Percentiles rank a stretch among this genome's conserved stretches.
These are phyloP conservation scores for Drosophila niveifrons DNA, from an alignment of 2,888 invertebrate genomes.

Conservation along the genomic window DNA sequence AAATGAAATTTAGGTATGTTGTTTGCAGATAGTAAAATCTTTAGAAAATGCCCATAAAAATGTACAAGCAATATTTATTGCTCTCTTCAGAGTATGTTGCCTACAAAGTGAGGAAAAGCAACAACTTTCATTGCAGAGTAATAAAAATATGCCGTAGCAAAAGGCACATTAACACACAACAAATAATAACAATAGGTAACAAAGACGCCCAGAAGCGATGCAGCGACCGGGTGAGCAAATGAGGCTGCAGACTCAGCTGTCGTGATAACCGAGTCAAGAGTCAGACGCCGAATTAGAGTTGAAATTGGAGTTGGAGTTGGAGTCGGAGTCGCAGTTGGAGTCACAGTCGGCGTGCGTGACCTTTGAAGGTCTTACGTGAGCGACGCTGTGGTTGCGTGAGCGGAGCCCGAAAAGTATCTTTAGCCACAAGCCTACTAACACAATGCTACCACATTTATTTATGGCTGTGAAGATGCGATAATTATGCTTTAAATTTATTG, in stretches of 20 bases:
- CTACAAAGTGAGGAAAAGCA: not conserved
- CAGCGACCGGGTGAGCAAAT: slow-evolving; percentile 41
- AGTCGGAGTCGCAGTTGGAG: slow-evolving; percentile 10
- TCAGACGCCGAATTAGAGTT: slow-evolving; percentile 14
- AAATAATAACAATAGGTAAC: slow-evolving; percentile 28
- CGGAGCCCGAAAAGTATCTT: slow-evolving; percentile 26
- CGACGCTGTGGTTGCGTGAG: slow-evolving; percentile 59
- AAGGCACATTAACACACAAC: not conserved
- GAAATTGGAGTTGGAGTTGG: not conserved
- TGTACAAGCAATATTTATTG: not conserved
- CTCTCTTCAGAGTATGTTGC: not conserved
- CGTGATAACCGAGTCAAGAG: slow-evolving; percentile 26
- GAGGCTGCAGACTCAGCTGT: slow-evolving; percentile 18
- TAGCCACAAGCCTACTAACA: slow-evolving; percentile 47
- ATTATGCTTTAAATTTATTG: slow-evolving; percentile 74
- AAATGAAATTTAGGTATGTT: not conserved
- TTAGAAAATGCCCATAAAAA: not conserved
- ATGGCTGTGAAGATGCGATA: slow-evolving; percentile 58
- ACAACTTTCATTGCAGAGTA: slow-evolving; percentile 21
- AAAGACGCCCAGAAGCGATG: slow-evolving; percentile 61
- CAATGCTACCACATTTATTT: slow-evolving; percentile 34
- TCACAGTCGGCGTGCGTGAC: slow-evolving; percentile 56
- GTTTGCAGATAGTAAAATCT: not conserved
- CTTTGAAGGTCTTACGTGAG: slow-evolving; percentile 81
- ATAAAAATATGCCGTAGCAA: slow-evolving; percentile 15